A percentile compares a stretch with the other conserved stretches of the same genome.
These are phyloP conservation scores for Hyposoter didymator DNA, from an alignment of 2,888 invertebrate genomes.

Conservation along the genomic window DNA sequence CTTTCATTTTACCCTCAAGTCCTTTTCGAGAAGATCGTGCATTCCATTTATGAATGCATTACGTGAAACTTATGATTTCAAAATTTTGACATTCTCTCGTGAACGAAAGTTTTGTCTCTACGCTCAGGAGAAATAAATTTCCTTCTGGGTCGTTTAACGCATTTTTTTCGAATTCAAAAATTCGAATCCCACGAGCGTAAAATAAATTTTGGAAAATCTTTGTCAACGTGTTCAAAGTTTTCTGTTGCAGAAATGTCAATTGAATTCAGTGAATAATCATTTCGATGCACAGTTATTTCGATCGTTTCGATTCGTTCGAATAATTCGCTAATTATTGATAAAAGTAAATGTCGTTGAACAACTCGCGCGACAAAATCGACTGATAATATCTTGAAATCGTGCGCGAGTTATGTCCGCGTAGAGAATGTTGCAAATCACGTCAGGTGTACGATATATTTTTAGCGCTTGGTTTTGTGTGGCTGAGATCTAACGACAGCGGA, in stretches of 20 bases:
- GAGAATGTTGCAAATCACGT: slow-evolving; percentile 56
- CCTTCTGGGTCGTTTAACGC: too few species aligned
- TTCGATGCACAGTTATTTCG: not conserved
- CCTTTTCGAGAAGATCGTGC: not conserved
- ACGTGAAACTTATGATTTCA: too few species aligned
- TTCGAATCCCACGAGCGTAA: too few species aligned
- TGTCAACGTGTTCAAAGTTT: not conserved
- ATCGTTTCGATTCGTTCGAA: slow-evolving; percentile 4
- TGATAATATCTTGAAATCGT: slow-evolving; percentile 22
- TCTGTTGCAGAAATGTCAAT: not conserved
- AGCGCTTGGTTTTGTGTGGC: not conserved
- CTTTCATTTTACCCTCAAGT: not conserved
- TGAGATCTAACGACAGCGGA: not conserved
- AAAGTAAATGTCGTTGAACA: slow-evolving; percentile 14
- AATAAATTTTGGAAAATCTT: too few species aligned
- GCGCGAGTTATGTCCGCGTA: slow-evolving; percentile 1
- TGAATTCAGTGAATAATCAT: not conserved
- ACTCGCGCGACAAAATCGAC: not conserved
- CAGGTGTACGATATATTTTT: slow-evolving; percentile 40
- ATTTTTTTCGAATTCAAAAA: too few species aligned
- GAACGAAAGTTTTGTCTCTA: too few species aligned
- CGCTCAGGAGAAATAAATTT: too few species aligned
- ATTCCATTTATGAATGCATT: not conserved
- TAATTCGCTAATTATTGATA: not conserved
- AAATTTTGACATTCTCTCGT: too few species aligned